Base-by-base conservation (phyloP, 2,888 invertebrate genomes). In the Malthinus seriepunctatus region DNA sequence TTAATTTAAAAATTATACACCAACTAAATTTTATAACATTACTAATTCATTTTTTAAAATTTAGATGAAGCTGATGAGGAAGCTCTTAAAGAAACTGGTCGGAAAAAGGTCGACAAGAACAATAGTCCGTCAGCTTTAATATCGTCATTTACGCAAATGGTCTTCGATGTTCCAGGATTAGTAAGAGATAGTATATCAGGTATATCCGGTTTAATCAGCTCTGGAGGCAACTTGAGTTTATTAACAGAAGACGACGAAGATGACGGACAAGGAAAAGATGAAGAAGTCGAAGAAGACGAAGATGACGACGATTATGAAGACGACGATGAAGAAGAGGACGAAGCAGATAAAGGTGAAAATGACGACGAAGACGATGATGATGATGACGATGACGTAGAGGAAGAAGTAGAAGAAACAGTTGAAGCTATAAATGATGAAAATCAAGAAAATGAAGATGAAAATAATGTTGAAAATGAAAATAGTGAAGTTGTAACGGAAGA, bases 111-210 rank as follows among this genome's bases (percentile, higher is more conserved):
- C 12, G 44, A 49, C n/a, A 45, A 53, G 14, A 33, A 52, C 10
- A n/a, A n/a, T n/a, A n/a, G 46, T 8, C 62, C 62, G 1, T 62
- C 62, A 8, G 48, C 10, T 35, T 33, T 62, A 11, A 31, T 56
- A 12, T 15, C 57, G 8, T 66, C 74, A 1, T 72, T 79, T 10
- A 70, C 69, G 8, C 69, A 69, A 15, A 65, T 78, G 3, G 65
- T 79, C 12, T 58, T 69, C 7, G 76, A 78, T 57, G 52, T 79
- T 14, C 68, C 71, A 1, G 73, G 72, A 15, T 63, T 77, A 34
- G 72, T 78, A 52, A 71, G 69, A 51, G 71, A 74, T n/a, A 73
- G 76, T 8, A 42, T 78, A 4, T 58, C 61, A 1, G 72, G 76
- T 9, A 42, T 78, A 6, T 58, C 61, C 1, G 72, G 73, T 8